Base-by-base conservation (phyloP, 2,797 vertebrate species). In the Tadarida brasiliensis region DNA sequence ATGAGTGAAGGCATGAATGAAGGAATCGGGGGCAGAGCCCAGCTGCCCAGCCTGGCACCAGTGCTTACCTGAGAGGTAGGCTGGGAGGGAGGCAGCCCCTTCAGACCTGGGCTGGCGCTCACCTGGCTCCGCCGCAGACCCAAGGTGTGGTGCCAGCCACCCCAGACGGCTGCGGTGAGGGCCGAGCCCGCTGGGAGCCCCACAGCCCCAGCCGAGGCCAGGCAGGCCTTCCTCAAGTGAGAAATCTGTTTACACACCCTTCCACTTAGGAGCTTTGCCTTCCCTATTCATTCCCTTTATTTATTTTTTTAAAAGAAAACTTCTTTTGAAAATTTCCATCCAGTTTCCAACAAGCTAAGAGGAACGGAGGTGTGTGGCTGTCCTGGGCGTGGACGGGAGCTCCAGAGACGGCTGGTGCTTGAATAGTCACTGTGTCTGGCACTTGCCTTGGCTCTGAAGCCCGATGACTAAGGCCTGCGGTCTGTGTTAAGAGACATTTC, bases 251-350 rank as follows among this genome's bases (percentile, higher is more conserved):
- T 78, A 92, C 39, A 83, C 86, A 82, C 49, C 74, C 78, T 88
- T 96, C 91, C 77, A 28, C 95, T 89, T 8, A 54, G 91, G 59
- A 71, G 67, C 20, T 76, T 20, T 44, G 91, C 74, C 51, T 94
- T 90, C 90, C 74, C 90, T 59, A 54, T 17, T 86, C 96, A 65
- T 59, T 16, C 35, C 17, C 35, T 73, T 63, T 44, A 24, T 85
- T 63, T 78, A 61, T 80, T 67, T 81, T 71, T 71, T 22, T 5
- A 51, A 49, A 30, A 95, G 94, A 67, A 77, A 93, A 68, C 76
- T 30, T 73, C 35, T 95, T 96, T 91, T 92, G 94, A 96, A 95
- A 83, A 63, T 87, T 92, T 96, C 95, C 87, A 87, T n/a, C 67
- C 56, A 7, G 56, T 90, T 87, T 90, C 54, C 56, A 77, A 90